Evolutionary conservation across 1,140 invertebrate genomes (phyloP).

Genomic region (Proctacanthus coquilletti): DNA sequence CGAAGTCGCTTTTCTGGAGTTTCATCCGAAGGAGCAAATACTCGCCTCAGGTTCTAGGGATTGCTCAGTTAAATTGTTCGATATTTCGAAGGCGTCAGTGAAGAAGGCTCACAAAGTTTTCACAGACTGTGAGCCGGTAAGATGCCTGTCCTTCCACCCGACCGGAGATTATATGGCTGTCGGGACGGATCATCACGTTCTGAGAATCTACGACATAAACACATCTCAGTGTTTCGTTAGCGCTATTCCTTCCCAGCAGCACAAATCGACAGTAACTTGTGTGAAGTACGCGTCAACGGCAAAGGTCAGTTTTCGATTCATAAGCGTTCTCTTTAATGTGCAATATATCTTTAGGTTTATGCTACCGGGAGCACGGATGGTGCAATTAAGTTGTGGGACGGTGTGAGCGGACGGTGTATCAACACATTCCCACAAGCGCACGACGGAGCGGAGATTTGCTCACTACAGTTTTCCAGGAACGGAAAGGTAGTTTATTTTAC

Average conservation of each 20-base stretch:
- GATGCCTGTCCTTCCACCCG: constrained; percentile 86
- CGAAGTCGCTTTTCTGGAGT: constrained; percentile 92
- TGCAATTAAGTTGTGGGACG: constrained; percentile 90
- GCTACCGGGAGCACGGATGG: constrained; percentile 87
- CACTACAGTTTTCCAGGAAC: constrained; percentile 86
- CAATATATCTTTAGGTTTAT: constrained; percentile 39
- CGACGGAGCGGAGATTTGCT: constrained; percentile 88
- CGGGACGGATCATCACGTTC: constrained; percentile 78
- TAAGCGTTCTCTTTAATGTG: background rate
- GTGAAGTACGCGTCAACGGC: constrained; percentile 70
- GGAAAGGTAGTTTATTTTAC: constrained; percentile 61
- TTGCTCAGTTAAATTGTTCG: constrained; percentile 90
- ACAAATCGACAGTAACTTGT: constrained; percentile 70
- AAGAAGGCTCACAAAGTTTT: constrained; percentile 95
- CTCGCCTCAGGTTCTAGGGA: constrained; percentile 88
- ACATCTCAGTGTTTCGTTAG: constrained; percentile 93
- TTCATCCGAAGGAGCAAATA: constrained; percentile 88
- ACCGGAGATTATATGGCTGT: constrained; percentile 88
- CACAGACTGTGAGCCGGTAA: constrained; percentile 78
- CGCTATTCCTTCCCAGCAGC: constrained; percentile 80
- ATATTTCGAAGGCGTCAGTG: constrained; percentile 94
- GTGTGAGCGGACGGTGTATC: constrained; percentile 84
- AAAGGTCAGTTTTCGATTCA: constrained; percentile 27
- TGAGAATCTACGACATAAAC: constrained; percentile 88
- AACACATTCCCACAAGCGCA: constrained; percentile 89